Evolutionary conservation across 2,888 invertebrate genomes (phyloP), one percentile per base, ranked within the genome.

Genomic region (Patella caerulea): DNA sequence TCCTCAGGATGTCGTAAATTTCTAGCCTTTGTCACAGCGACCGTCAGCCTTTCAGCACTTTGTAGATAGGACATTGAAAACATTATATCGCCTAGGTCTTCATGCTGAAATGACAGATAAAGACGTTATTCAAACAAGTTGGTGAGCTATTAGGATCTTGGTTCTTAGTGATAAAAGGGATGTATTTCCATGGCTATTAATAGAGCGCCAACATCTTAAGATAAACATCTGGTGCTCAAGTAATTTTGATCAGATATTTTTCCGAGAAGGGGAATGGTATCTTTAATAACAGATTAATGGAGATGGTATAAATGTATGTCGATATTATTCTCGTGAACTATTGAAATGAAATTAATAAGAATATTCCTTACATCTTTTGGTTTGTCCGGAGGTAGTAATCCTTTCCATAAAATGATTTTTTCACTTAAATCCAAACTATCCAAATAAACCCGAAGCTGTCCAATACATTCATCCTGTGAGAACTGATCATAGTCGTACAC

Each of bases 31-130:
- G 96, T 93, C 34, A 96, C 94, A 2, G 95, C 95, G 9, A 96
- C 95, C 0, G 96, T 96, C 29, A 97, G 93, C 75, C 96, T 93
- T 90, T 96, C 96, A 2, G 97, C 97, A 77, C 96, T 96, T 17
- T 97, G 96, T 83, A 97, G 92, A 92, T 96, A 97, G 81, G 96
- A 96, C 53, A 97, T 93, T 0, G 97, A 96, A 75, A 97, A 93
- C 82, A 96, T 92, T 53, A 97, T 93, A 90, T 97, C 96, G 9
- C 90, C 90, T 19, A 83, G 75, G 59, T 84, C 83, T 69, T 83
- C 84, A 76, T 87, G 83, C 84, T 86, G 73, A 29, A 52, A 76
- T 24, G 12, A 73, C 9, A 56, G 15, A 56, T 70, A 45, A 53
- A 69, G 69, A 69, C 69, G 45, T 45, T 45, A 45, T 45, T 45